Base-by-base conservation (phyloP, 2,113 vertebrate genomes). In the Gambusia affinis region DNA sequence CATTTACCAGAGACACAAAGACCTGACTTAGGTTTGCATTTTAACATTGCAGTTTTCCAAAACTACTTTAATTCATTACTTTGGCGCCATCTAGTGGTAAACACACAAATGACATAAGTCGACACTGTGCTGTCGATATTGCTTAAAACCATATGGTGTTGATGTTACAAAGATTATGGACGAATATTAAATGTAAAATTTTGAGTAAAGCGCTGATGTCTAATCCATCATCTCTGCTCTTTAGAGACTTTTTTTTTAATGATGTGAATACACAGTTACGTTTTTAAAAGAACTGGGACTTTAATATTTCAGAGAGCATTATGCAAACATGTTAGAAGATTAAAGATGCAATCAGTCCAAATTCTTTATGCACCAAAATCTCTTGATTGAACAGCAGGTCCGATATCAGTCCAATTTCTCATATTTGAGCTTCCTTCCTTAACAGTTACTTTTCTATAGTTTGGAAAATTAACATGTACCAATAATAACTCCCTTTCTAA, bases 1-100 rank as follows among this genome's bases (percentile, higher is more conserved):
- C 17, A 19, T 47, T 24, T n/a, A 57, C 10, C 24, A n/a, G 24
- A 57, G 22, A 24, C 17, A 57, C 51, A n/a, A 57, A n/a, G 8
- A 57, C 17, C 24, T n/a, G 51, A n/a, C 5, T 57, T 10, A 10
- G 51, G 51, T 57, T 57, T 57, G 5, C 22, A n/a, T 57, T 57
- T 10, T 57, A 8, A n/a, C 51, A 1, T 2, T 57, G 22, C 7
- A 24, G 24, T 57, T 57, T 57, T 57, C 24, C 22, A 10, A 57
- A 54, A 54, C 51, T 1, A 24, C 51, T 54, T 54, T 51, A 24
- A 70, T 1, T 5, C 12, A 12, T 62, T 61, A 17, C 63, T 70
- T 24, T 83, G 75, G 61, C 31, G 0, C 77, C 73, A 87, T 66
- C 89, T 78, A 68, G 83, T 89, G 83, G 72, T 42, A 10, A n/a